Base-by-base conservation (phyloP, 23 tunicate genomes). In the Halocynthia roretzi region DNA sequence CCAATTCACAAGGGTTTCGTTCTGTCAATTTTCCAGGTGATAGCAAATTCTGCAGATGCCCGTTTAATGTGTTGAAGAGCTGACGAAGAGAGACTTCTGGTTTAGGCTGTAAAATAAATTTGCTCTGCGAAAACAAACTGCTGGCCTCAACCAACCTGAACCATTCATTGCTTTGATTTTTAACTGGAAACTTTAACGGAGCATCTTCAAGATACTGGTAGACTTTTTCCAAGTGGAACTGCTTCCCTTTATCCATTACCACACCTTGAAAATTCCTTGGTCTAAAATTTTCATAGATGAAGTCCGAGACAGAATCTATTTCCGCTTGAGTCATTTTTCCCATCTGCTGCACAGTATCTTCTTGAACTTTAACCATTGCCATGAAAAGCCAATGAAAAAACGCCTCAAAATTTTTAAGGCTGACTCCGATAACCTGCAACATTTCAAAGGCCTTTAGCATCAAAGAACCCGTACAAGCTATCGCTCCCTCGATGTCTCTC, bases 211-310 rank as follows among this genome's bases (percentile, higher is more conserved):
- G 76, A 54, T 87, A 87, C 67, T 87, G 93, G 61, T 87, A 78
- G 48, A 88, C 95, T 83, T 83, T 89, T 12, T 89, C 88, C 20
- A 89, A 63, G 56, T 89, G 87, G 67, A 89, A 89, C 53, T 89
- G 96, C 65, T 70, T 80, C 62, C 82, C 96, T 50, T 69, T 84
- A 0, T 80, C 82, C 0, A 80, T 63, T 31, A 78, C 8, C 63
- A 75, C 68, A 11, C 72, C 62, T 67, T 77, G 83, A 54, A 64
- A 77, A 22, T 76, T 87, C 21, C 74, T 80, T 54, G 65, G 82
- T 8, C 75, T 79, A 71, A 89, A 80, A 40, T 87, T 77, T 14
- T 84, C 88, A 65, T 61, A 57, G 56, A 89, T 89, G 54, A 89
- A 89, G 60, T 89, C 88, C 20, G 96, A 85, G 14, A 89, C 96